Conservation (phyloP, 2,888 invertebrate genomes). For the Syrphus vitripennis region DNA sequence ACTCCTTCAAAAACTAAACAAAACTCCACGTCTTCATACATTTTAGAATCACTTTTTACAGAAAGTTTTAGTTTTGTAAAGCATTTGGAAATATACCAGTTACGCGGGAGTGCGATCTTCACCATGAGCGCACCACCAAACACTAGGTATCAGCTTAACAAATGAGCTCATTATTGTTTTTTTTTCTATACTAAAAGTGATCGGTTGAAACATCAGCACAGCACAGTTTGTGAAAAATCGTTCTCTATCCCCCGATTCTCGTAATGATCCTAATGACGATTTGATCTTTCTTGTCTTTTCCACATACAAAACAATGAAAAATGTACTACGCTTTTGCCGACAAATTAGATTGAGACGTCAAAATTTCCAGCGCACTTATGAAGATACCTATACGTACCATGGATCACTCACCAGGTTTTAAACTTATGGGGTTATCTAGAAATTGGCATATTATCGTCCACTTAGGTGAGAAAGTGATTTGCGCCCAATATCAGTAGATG, state of each 20-base stretch:
- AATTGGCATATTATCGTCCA: slow-evolving; percentile 71
- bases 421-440: slow-evolving; percentile 69
- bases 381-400: neutral
- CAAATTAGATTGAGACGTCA: slow-evolving; percentile 69
- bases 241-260: slow-evolving; percentile 60
- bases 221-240: slow-evolving; percentile 54
- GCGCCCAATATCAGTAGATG: slow-evolving; percentile 64
- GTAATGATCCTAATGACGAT: slow-evolving; percentile 69
- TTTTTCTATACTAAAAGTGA: slow-evolving; percentile 42
- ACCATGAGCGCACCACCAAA: slow-evolving; percentile 35
- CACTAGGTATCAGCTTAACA: slow-evolving; percentile 67
- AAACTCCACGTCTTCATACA: slow-evolving; percentile 16
- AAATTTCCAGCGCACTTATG: slow-evolving; percentile 29
- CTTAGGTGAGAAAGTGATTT: slow-evolving; percentile 71
- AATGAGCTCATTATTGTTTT: slow-evolving; percentile 61
- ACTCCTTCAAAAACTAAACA: slow-evolving; percentile 9
- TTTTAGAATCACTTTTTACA: slow-evolving; percentile 1
- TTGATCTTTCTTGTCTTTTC: slow-evolving; percentile 46
- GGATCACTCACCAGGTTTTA: neutral
- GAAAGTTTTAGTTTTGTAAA: slow-evolving; percentile 7
- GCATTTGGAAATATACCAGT: neutral
- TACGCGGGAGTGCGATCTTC: slow-evolving; percentile 55
- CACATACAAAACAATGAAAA: slow-evolving; percentile 43
- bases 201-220: slow-evolving; percentile 40
- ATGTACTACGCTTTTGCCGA: slow-evolving; percentile 45